Conservation (phyloP, 2,888 invertebrate species). For the Mellilla xanthometata region DNA sequence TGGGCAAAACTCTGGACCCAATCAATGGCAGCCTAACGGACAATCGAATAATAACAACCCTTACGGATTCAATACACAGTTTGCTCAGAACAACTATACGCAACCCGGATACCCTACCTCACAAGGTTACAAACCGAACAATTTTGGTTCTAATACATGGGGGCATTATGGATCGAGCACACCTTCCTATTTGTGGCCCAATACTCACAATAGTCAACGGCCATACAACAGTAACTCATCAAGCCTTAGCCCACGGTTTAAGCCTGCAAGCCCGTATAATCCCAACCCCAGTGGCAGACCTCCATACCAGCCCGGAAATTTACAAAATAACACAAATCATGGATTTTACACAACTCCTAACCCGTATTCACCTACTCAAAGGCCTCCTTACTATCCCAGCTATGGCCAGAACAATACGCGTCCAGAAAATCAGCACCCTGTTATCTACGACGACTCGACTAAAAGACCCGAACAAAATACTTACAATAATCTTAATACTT, state of each 20-base stretch:
- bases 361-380: slow-evolving; percentile 22
- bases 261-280: slow-evolving; percentile 14
- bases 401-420: slow-evolving; percentile 10
- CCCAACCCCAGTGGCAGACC: neutral
- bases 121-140: slow-evolving; percentile 11
- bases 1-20: neutral
- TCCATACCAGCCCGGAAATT: neutral
- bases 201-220: slow-evolving; percentile 5
- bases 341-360: slow-evolving; percentile 10
- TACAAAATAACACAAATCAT: slow-evolving; percentile 14
- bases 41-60: slow-evolving; percentile 8
- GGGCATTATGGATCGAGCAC: slow-evolving; percentile 6
- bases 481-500: slow-evolving; percentile 13
- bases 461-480: slow-evolving; percentile 16
- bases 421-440: slow-evolving; percentile 22
- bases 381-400: slow-evolving; percentile 25
- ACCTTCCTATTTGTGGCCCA: slow-evolving; percentile 6
- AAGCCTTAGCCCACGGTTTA: slow-evolving; percentile 14
- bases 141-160: slow-evolving; percentile 1
- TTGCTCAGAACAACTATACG: slow-evolving; percentile 11
- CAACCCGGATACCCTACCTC: slow-evolving; percentile 15
- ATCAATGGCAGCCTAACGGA: too few species aligned
- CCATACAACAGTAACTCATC: slow-evolving; percentile 8
- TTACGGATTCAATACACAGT: slow-evolving; percentile 10
- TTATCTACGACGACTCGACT: slow-evolving; percentile 13